A percentile compares a stretch with the other conserved stretches of the same genome.
Conservation (phyloP, 2,113 vertebrate species). For the Apodemus speciosus region DNA sequence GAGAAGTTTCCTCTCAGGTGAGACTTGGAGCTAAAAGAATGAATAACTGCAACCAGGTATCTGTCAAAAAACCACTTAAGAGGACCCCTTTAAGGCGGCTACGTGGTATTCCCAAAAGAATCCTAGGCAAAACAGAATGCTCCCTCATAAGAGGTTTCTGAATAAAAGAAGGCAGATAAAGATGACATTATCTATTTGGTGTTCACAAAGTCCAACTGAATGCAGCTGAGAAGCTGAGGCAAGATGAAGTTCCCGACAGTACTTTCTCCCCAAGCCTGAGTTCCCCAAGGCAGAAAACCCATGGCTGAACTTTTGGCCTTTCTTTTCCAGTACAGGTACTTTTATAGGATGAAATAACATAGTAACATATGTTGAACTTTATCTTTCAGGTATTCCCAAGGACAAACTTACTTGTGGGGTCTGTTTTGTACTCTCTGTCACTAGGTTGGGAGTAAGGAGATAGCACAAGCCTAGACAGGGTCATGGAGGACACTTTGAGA, state of each 20-base stretch:
- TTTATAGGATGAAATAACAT: background rate
- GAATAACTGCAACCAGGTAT: too few species aligned
- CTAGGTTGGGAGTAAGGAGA: too few species aligned
- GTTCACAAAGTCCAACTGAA: background rate
- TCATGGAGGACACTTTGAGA: background rate
- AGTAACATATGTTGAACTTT: background rate
- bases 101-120: background rate
- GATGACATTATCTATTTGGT: background rate
- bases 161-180: background rate
- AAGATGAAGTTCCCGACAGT: background rate
- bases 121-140: background rate
- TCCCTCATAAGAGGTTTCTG: too few species aligned
- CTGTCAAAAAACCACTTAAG: background rate
- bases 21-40: too few species aligned
- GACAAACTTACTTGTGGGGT: accelerated
- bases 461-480: too few species aligned
- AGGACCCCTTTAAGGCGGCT: background rate
- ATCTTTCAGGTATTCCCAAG: background rate
- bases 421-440: background rate
- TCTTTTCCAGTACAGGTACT: background rate
- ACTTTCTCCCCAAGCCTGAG: background rate
- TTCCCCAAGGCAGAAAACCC: background rate
- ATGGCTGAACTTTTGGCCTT: too few species aligned
- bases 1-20: too few species aligned
- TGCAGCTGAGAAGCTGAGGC: background rate